Conservation (phyloP, 1,140 invertebrate genomes). For the Drosophila sproati region DNA sequence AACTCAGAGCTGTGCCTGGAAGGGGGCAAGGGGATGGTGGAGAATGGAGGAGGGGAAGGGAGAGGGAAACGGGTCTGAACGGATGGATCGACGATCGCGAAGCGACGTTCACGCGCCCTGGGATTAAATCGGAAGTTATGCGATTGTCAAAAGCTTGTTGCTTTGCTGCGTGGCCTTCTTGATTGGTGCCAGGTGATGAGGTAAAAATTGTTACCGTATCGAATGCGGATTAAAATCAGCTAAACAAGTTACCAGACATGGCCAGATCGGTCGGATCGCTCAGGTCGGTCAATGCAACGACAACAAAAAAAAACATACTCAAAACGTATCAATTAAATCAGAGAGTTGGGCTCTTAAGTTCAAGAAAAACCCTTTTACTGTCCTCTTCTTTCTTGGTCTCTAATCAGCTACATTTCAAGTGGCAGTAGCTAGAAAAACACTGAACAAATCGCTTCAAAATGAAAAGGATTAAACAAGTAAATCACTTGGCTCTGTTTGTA, state of each 20-base stretch:
- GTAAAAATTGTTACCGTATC: conserved; percentile 81
- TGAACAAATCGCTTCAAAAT: conserved; percentile 65
- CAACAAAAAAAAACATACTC: conserved; percentile 9
- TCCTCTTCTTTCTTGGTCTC: background rate
- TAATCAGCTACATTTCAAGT: conserved; percentile 80
- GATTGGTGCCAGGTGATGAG: conserved; percentile 70
- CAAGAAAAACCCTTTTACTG: background rate
- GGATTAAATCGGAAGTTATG: conserved; percentile 83
- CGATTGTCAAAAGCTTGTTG: conserved; percentile 71
- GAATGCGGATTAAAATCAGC: conserved; percentile 83
- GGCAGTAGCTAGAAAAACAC: conserved; percentile 29
- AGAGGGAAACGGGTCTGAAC: background rate
- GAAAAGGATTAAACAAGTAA: conserved; percentile 84
- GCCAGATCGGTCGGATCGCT: conserved; percentile 13
- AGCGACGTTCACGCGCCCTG: conserved; percentile 65
- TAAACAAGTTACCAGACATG: conserved; percentile 73
- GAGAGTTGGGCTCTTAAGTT: conserved; percentile 1
- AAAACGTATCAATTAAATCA: conserved; percentile 36
- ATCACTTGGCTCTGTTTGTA: conserved; percentile 72
- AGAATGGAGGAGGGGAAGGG: conserved; percentile 1
- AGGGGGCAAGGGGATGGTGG: conserved; percentile 5
- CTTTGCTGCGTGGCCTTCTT: conserved; percentile 22
- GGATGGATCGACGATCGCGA: conserved; percentile 50
- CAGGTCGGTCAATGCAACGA: conserved; percentile 30
- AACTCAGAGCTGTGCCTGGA: conserved; percentile 52